A percentile compares a stretch with the other conserved stretches of the same genome.
Evolutionary conservation across 2,797 vertebrate genomes (phyloP).

Genomic region (Sphaeramia orbicularis): DNA sequence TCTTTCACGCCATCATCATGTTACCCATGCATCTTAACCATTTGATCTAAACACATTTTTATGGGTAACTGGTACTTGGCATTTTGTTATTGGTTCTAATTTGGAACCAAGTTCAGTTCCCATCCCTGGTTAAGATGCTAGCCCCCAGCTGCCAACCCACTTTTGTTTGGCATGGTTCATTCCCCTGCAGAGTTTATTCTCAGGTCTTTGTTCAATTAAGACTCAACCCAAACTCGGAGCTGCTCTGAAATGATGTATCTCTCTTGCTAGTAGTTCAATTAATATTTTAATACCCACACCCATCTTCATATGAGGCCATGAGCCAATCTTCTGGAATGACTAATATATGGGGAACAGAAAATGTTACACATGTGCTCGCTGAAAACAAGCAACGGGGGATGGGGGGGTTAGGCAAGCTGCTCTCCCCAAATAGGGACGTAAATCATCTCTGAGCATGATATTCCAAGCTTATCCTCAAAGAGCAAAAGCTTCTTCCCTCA

Average conservation of each 20-base stretch:
- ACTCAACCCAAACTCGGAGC: slow-evolving; percentile 49
- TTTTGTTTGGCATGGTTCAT: slow-evolving; percentile 87
- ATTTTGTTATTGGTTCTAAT: too few species aligned
- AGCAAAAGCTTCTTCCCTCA: slow-evolving; percentile 58
- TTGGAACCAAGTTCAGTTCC: too few species aligned
- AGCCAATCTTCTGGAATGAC: slow-evolving; percentile 69
- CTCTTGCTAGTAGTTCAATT: slow-evolving; percentile 67
- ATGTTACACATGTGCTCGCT: slow-evolving; percentile 60
- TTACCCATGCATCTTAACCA: too few species aligned
- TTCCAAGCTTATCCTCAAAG: slow-evolving; percentile 67
- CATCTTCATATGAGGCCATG: slow-evolving; percentile 60
- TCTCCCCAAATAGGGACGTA: slow-evolving; percentile 73
- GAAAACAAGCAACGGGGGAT: slow-evolving; percentile 48
- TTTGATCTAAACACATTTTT: too few species aligned
- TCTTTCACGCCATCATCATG: too few species aligned
- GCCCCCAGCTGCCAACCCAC: slow-evolving; percentile 81
- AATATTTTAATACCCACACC: slow-evolving; percentile 76
- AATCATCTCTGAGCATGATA: slow-evolving; percentile 74
- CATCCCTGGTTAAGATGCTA: slow-evolving; percentile 57
- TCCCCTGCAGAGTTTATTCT: slow-evolving; percentile 85
- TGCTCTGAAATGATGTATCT: slow-evolving; percentile 54
- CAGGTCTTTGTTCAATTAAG: slow-evolving; percentile 87
- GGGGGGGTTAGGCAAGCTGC: slow-evolving; percentile 59
- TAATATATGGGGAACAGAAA: slow-evolving; percentile 62
- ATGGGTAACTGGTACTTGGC: too few species aligned